Conservation (phyloP, 2,113 vertebrate genomes). For the Zosterops lateralis region DNA sequence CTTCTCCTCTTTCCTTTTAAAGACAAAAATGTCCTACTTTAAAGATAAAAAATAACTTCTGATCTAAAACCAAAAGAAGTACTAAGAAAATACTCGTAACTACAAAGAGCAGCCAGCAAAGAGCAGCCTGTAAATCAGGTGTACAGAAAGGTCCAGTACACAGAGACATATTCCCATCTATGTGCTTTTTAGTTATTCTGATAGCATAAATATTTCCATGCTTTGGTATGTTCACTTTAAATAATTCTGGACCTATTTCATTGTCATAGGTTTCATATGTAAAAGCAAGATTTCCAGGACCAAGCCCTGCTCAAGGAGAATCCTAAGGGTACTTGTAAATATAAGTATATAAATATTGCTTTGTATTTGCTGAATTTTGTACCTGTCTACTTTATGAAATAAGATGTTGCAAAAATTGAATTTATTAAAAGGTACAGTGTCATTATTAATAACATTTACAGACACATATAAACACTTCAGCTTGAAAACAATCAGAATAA, state of each 20-base stretch:
- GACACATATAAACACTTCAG: conserved; percentile 1
- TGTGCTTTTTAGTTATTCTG: background rate
- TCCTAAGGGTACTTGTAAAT: background rate
- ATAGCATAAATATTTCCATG: background rate
- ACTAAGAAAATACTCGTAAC: background rate
- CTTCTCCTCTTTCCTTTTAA: background rate
- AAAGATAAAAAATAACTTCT: background rate
- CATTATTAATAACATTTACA: conserved; percentile 5
- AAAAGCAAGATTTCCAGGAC: background rate
- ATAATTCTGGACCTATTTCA: background rate
- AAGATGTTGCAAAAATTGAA: background rate
- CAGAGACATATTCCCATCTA: background rate
- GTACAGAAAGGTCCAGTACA: background rate
- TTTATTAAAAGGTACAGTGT: background rate
- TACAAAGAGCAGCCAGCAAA: background rate
- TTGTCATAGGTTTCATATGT: background rate
- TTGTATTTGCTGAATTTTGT: background rate
- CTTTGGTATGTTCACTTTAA: background rate
- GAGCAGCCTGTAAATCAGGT: background rate
- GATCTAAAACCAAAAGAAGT: background rate
- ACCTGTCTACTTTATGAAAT: background rate
- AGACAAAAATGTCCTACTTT: background rate
- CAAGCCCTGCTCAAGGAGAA: background rate
- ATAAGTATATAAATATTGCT: background rate
- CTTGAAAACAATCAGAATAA: conserved; percentile 46